Base-by-base conservation (phyloP, 2,797 vertebrate genomes). In the Acanthurus lineatus region DNA sequence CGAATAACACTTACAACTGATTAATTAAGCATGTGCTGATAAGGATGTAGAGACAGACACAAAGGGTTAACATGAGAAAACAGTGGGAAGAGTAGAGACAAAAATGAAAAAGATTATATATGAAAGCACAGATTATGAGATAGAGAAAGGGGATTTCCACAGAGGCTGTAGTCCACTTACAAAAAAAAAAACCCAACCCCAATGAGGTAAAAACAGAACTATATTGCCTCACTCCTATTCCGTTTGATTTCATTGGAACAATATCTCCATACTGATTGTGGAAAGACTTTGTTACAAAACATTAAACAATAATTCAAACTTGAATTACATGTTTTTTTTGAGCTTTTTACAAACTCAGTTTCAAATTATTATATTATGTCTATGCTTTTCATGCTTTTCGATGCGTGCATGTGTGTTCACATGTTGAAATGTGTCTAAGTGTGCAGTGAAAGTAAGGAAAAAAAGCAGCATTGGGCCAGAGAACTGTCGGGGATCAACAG, bases 131-230 rank as follows among this genome's bases (percentile, higher is more conserved):
- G 25, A 61, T 68, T 71, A 72, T 16, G 60, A 40, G 32, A 48
- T 22, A 76, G 47, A 71, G 54, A 25, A 73, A 28, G 73, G 68
- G 78, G 83, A 44, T 73, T 89, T 86, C 85, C 81, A 77, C 49
- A 44, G 40, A 45, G 57, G 17, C 51, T n/a, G 47, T 9, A 1
- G 76, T 77, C 70, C 51, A 60, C 2, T 80, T 53, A 32, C 6
- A 73, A 25, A 70, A 48, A 54, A 14, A 25, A 25, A 25, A 25
- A 69, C 16, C 51, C 3, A 12, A 32, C 2, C 6, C 19, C 10
- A 40, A 20, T 56, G 14, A 35, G 47, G 15, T 38, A 9, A 40
- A 15, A 32, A 38, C 42, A 45, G 25, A 61, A 44, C 20, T 19
- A n/a, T 17, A 22, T 4, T 78, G 2, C 38, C 4, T 16, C 15